Percentiles rank a stretch among this genome's conserved stretches.
Conservation (phyloP, 2,797 vertebrate genomes). For the Sebastes goodei region DNA sequence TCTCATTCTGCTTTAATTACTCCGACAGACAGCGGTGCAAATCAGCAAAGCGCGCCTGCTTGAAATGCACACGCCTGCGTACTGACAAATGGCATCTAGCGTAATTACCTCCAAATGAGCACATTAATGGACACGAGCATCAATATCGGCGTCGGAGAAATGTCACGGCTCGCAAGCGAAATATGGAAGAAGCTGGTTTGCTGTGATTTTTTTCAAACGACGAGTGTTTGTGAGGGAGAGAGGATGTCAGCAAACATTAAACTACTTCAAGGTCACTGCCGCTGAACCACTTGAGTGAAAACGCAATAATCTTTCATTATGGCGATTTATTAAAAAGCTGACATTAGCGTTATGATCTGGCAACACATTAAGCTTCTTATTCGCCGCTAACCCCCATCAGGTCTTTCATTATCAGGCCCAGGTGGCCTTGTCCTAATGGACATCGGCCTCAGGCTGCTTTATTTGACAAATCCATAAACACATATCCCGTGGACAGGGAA, state of each 20-base stretch:
- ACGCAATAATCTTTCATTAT: constrained; percentile 18
- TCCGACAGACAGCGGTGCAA: constrained; percentile 56
- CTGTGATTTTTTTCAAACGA: constrained; percentile 1
- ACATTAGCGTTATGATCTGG: not conserved
- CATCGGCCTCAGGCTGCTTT: not conserved
- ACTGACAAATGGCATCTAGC: constrained; percentile 56
- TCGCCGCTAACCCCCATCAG: not conserved
- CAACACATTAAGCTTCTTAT: not conserved
- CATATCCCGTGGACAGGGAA: not conserved
- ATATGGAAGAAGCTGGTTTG: constrained; percentile 13
- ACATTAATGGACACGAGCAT: constrained; percentile 60
- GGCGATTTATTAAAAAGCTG: constrained; percentile 5
- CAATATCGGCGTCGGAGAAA: constrained; percentile 30
- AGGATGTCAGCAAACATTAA: constrained; percentile 9
- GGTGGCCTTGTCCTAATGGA: constrained; percentile 33
- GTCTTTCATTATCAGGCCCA: constrained; percentile 20
- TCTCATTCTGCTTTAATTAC: constrained; percentile 69
- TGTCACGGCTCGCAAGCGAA: constrained; percentile 26
- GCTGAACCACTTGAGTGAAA: not conserved
- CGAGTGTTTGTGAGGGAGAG: not conserved
- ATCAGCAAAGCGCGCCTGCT: constrained; percentile 28
- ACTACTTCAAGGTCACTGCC: not conserved
- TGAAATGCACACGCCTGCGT: constrained; percentile 45
- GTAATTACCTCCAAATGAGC: constrained; percentile 70
- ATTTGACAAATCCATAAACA: constrained; percentile 32